phyloP scores from a whole-genome alignment of 2,113 vertebrate genomes.

The Coturnix japonica region DNA sequence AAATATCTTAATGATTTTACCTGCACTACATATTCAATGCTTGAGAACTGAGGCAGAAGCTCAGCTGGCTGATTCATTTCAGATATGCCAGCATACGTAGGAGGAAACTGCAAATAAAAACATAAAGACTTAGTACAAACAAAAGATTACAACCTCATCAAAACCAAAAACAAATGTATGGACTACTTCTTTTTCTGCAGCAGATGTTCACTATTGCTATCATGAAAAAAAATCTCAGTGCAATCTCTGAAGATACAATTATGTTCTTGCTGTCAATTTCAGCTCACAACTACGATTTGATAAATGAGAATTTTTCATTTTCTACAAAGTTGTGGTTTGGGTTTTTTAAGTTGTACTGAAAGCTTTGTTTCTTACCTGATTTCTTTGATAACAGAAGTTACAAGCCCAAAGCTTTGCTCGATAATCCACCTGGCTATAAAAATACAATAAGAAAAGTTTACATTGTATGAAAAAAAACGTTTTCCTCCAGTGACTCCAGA shows the following conservation, averaged over 20 bases:
- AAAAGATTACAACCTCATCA: neutral
- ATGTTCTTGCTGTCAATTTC: neutral
- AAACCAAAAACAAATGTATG: neutral
- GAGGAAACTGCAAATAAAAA: slow-evolving; percentile 87
- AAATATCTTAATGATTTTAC: slow-evolving; percentile 74
- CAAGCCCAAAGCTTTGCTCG: slow-evolving; percentile 98
- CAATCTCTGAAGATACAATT: neutral
- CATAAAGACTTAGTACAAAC: neutral
- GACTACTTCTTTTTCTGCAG: neutral
- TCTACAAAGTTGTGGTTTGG: neutral
- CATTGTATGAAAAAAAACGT: neutral
- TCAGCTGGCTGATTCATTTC: slow-evolving; percentile 97
- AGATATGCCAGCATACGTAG: slow-evolving; percentile 96
- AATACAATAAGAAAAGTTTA: slow-evolving; percentile 49
- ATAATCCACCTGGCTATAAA: slow-evolving; percentile 96
- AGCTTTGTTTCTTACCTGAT: slow-evolving; percentile 86
- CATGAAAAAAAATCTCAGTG: neutral
- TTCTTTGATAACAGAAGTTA: slow-evolving; percentile 99
- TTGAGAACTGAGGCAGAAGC: slow-evolving; percentile 96
- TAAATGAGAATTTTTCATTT: neutral
- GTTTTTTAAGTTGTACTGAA: neutral
- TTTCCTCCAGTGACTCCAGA: neutral
- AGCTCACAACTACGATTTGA: neutral
- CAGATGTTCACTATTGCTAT: neutral
- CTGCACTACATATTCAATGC: slow-evolving; percentile 99